Percentiles rank a stretch among this genome's conserved stretches.
Conservation (phyloP, 2,113 vertebrate genomes). For the Coracopsis vasa region DNA sequence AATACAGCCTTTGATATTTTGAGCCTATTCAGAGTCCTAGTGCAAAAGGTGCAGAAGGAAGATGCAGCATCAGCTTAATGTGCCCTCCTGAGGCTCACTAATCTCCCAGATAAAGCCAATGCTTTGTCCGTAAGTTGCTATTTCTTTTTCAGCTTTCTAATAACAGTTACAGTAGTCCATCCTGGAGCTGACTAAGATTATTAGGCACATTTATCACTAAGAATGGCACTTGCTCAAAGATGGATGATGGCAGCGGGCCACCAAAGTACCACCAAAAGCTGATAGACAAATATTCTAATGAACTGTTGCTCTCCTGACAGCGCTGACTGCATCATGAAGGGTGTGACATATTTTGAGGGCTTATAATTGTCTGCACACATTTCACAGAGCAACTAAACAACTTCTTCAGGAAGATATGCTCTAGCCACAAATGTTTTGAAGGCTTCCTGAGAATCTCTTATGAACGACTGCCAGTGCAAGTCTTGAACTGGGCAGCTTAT, state of each 20-base stretch:
- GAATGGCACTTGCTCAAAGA: slow-evolving; percentile 5
- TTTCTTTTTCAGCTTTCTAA: background rate
- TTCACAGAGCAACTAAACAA: slow-evolving; percentile 22
- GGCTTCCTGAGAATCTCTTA: slow-evolving; percentile 22
- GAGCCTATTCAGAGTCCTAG: background rate
- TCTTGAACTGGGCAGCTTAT: background rate
- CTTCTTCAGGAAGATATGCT: background rate
- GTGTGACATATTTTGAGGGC: slow-evolving; percentile 41
- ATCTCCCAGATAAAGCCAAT: background rate
- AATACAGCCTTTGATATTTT: background rate
- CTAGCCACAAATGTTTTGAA: slow-evolving; percentile 65
- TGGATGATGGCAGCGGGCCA: slow-evolving; percentile 34
- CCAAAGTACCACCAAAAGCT: slow-evolving; percentile 14
- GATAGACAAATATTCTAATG: slow-evolving; percentile 56
- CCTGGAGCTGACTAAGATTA: background rate
- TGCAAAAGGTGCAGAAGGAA: background rate
- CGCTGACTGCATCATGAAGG: slow-evolving; percentile 44
- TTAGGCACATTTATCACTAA: background rate
- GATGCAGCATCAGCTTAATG: background rate
- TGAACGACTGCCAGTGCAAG: slow-evolving; percentile 26
- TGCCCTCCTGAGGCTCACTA: background rate
- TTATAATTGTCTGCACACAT: slow-evolving; percentile 54
- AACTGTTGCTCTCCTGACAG: slow-evolving; percentile 48
- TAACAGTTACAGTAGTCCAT: background rate
- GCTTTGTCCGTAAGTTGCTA: background rate